These are phyloP conservation scores for Araneus ventricosus DNA, from an alignment of 1,140 invertebrate species.

Conservation along the genomic window DNA sequence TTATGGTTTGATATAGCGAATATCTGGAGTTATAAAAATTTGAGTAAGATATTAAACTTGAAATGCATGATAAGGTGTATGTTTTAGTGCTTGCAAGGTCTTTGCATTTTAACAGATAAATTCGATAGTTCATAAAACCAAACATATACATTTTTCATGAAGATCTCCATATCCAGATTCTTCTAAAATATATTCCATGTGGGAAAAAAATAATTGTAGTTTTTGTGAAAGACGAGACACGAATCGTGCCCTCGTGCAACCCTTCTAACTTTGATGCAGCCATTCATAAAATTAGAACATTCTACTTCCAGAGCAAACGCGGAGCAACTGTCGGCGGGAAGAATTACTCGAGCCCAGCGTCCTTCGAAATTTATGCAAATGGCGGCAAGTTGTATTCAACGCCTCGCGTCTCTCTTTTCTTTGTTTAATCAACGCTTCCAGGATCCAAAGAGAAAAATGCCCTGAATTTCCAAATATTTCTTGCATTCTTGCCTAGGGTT, in stretches of 20 bases:
- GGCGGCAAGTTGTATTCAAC: not conserved
- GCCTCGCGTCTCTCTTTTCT: not conserved
- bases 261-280: not conserved
- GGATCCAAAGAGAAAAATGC: not conserved
- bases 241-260: not conserved
- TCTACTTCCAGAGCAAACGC: not conserved
- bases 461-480: constrained; percentile 21
- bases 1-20: too few relatives aligned
- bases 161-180: too few relatives aligned
- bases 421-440: constrained; percentile 26
- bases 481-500: not conserved
- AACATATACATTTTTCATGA: too few relatives aligned
- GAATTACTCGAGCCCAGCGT: not conserved
- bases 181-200: too few relatives aligned
- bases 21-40: too few relatives aligned
- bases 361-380: constrained; percentile 55
- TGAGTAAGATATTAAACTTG: too few relatives aligned
- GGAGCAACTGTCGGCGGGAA: not conserved
- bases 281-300: constrained; percentile 12
- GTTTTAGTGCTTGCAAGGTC: too few relatives aligned
- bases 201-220: not conserved
- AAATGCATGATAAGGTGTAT: too few relatives aligned
- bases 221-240: not conserved
- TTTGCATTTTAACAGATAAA: too few relatives aligned
- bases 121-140: too few relatives aligned